A percentile compares a stretch with the other conserved stretches of the same genome.
Evolutionary conservation across 2,888 invertebrate species (phyloP).

Genomic region (Lasiommata megera): DNA sequence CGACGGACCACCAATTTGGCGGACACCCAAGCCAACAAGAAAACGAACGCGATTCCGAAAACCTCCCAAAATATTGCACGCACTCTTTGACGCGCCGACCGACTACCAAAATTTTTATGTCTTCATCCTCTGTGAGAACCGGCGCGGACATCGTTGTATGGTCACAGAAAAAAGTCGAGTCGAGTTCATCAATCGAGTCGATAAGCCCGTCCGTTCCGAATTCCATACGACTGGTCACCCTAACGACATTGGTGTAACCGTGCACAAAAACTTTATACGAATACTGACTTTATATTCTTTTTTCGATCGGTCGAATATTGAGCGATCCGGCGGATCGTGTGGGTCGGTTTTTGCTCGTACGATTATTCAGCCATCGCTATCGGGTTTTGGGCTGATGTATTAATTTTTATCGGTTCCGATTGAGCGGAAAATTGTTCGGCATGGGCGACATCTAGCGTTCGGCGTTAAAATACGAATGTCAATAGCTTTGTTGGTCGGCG

Average conservation of each 20-base stretch:
- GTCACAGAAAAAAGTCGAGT: conserved; percentile 40
- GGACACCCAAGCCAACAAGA: conserved; percentile 56
- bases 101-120: conserved; percentile 74
- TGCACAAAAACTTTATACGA: conserved; percentile 62
- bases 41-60: conserved; percentile 53
- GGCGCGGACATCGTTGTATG: conserved; percentile 48
- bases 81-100: conserved; percentile 74
- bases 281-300: conserved; percentile 60
- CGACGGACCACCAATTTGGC: conserved; percentile 76
- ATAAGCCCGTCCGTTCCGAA: conserved; percentile 58
- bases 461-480: conserved; percentile 72
- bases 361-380: conserved; percentile 38
- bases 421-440: conserved; percentile 75
- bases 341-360: conserved; percentile 57
- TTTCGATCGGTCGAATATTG: conserved; percentile 52
- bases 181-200: conserved; percentile 50
- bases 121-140: conserved; percentile 75
- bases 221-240: conserved; percentile 70
- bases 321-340: conserved; percentile 42
- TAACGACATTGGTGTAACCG: conserved; percentile 71
- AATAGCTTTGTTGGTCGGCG: conserved; percentile 63
- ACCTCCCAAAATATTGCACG: conserved; percentile 68
- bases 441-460: conserved; percentile 54
- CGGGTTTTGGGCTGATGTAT: conserved; percentile 59
- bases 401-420: conserved; percentile 74